Percentiles rank a stretch among this genome's conserved stretches.
Evolutionary conservation across 2,113 vertebrate species (phyloP).

Genomic region (Microtus pennsylvanicus): DNA sequence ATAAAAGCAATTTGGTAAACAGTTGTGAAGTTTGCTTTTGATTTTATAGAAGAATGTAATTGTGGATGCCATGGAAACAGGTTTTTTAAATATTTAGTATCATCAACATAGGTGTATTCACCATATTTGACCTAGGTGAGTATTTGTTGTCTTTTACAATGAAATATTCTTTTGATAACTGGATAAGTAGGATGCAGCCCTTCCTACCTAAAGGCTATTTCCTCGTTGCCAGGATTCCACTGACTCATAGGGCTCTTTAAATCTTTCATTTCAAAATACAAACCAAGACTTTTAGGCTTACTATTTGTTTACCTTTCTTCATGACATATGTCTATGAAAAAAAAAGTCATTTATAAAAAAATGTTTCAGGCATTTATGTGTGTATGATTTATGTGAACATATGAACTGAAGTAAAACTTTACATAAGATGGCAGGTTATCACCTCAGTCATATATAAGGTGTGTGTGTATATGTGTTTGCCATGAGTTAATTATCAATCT

Average conservation of each 20-base stretch:
- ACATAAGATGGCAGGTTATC: background rate
- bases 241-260: constrained; percentile 9
- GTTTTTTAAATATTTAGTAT: background rate
- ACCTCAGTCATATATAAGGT: background rate
- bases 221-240: background rate
- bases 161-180: background rate
- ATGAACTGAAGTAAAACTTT: background rate
- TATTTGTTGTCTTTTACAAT: background rate
- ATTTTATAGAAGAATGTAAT: background rate
- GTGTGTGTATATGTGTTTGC: background rate
- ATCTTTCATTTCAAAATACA: background rate
- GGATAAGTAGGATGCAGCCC: background rate
- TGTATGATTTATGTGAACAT: background rate
- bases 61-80: background rate
- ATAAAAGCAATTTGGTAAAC: background rate
- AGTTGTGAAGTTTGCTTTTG: constrained; percentile 12
- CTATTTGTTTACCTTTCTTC: background rate
- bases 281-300: background rate
- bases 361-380: background rate
- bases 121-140: background rate
- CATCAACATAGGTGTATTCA: background rate
- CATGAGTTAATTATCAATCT: background rate
- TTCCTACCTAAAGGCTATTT: constrained; percentile 25
- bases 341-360: background rate
- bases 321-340: background rate